Base-by-base conservation (phyloP, 2,797 vertebrate species). In the Pipistrellus nathusii region DNA sequence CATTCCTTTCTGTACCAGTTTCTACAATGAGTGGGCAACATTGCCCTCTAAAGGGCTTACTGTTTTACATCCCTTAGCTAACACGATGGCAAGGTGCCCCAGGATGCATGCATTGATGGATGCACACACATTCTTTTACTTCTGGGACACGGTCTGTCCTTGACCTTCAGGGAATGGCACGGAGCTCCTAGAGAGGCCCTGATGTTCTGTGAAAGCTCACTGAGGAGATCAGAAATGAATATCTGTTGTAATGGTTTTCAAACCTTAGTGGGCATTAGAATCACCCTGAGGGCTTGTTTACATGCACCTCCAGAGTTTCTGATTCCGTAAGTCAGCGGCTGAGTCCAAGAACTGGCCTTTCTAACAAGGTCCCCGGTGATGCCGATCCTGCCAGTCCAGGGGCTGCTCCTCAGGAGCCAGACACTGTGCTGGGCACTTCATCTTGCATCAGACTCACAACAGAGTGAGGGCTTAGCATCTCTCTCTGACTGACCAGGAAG, bases 1-100 rank as follows among this genome's bases (percentile, higher is more conserved):
- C 88, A 82, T 91, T 94, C 92, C 64, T 87, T 95, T 88, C 46
- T 57, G 94, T 96, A 94, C 94, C 97, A 96, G 57, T 89, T 69
- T 88, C 76, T 78, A 82, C 76, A 95, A 68, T 32, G 35, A 91
- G 57, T 75, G 69, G 64, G 46, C 86, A 91, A 94, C 81, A 94
- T 90, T 91, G 68, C 88, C 92, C 85, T 91, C 95, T 96, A 84
- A 2, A 57, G 95, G 55, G 14, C 17, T 55, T 6, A 84, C n/a
- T 71, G n/a, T 90, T 59, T 88, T 32, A 32, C 62, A 90, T 66
- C 95, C 89, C 85, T 93, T 77, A 66, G 46, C 41, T 89, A 68
- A 15, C 11, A 21, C 0, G 14, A 27, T 46, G 66, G 72, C 69
- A 83, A 69, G 83, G 14, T 8, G 59, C 41, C 78, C 68, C 57